Base-by-base conservation (phyloP, 2,797 vertebrate genomes). In the Scleropages formosus region DNA sequence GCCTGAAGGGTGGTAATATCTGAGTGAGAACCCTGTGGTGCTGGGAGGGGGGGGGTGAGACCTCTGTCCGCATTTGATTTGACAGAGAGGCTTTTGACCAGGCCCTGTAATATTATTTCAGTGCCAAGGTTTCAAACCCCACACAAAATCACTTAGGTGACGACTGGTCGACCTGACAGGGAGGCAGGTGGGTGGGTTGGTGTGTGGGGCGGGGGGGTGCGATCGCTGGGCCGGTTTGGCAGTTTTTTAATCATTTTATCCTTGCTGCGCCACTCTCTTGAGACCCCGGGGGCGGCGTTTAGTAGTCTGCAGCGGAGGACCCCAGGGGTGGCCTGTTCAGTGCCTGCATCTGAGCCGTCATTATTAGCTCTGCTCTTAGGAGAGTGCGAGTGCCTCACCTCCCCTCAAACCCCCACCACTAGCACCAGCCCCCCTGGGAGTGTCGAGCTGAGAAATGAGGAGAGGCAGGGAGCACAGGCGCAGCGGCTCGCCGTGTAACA, bases 301-400 rank as follows among this genome's bases (percentile, higher is more conserved):
- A 97, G 95, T 95, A 96, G 94, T 94, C 94, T 96, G 94, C 90
- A 85, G 92, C 90, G 94, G 93, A 92, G 94, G 94, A 95, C 96
- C 96, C 95, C 90, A 87, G 93, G 96, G 96, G 95, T 94, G 92
- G 87, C 93, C 94, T 94, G 92, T 91, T 93, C 93, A 90, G 91
- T 92, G 89, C 88, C 90, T 89, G 94, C 94, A 94, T 96, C 94
- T 82, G 92, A 94, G 94, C 95, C 94, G 90, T 93, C 94, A 94
- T 98, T 99, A 98, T 99, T 98, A 98, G 96, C 96, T 98, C 95
- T 96, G 95, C 95, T 96, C 94, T 95, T 94, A 93, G 92, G 94
- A 98, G 95, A 72, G 18, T 51, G 59, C 93, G 91, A 90, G 85
- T 88, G 87, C 91, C 89, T 88, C 93, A 95, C 96, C 94, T 94